These are phyloP conservation scores for Drosophila bunnanda DNA, from an alignment of 2,888 invertebrate genomes.

Conservation along the genomic window DNA sequence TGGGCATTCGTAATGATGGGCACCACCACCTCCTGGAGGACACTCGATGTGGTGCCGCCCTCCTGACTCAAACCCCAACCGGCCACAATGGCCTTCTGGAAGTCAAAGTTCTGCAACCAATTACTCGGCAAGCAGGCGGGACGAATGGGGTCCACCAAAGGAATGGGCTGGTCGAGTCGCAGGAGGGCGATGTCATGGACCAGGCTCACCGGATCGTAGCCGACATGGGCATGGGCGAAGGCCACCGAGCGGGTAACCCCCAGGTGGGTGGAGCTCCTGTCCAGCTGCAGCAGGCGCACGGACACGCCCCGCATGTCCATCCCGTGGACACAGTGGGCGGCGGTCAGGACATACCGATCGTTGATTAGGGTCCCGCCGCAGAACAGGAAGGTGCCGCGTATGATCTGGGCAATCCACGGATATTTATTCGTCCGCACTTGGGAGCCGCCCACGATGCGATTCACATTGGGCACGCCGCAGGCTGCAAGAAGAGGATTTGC, in stretches of 20 bases:
- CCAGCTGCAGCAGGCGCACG: slow-evolving; percentile 78
- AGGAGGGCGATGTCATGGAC: slow-evolving; percentile 82
- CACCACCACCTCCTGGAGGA: slow-evolving; percentile 80
- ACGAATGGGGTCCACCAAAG: slow-evolving; percentile 71
- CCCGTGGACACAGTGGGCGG: slow-evolving; percentile 82
- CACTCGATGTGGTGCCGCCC: slow-evolving; percentile 73
- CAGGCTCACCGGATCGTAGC: slow-evolving; percentile 74
- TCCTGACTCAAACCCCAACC: slow-evolving; percentile 82
- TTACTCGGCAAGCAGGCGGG: slow-evolving; percentile 81
- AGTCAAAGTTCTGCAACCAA: slow-evolving; percentile 75
- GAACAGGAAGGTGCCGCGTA: slow-evolving; percentile 72
- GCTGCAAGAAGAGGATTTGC: slow-evolving; percentile 59
- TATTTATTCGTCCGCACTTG: slow-evolving; percentile 82
- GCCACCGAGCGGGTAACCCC: slow-evolving; percentile 77
- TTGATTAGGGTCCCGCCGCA: slow-evolving; percentile 84
- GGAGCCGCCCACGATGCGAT: slow-evolving; percentile 83
- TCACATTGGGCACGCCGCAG: slow-evolving; percentile 83
- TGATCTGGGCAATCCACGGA: slow-evolving; percentile 83
- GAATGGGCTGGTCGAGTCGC: slow-evolving; percentile 72
- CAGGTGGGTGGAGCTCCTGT: slow-evolving; percentile 64
- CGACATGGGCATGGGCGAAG: slow-evolving; percentile 69
- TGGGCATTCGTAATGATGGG: slow-evolving; percentile 82
- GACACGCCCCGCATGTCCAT: slow-evolving; percentile 69
- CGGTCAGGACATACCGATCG: slow-evolving; percentile 83
- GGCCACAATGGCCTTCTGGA: slow-evolving; percentile 79